Conservation (phyloP, 2,797 vertebrate species). For the Tamandua tetradactyla region DNA sequence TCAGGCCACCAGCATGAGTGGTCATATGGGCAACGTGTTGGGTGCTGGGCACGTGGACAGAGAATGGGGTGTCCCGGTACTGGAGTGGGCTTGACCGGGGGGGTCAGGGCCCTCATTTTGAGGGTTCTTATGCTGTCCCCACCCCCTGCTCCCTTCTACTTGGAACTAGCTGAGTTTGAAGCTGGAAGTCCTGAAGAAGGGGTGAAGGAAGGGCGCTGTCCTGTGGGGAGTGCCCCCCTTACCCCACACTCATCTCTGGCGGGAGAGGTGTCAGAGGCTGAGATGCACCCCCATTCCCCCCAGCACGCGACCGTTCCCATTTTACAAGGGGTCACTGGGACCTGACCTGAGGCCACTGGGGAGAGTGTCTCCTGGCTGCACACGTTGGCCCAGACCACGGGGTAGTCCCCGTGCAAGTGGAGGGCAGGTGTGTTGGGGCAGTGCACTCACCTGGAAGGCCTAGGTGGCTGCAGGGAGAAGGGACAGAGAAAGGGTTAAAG, state of each 20-base stretch:
- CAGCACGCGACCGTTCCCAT: fast-evolving
- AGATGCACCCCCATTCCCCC: too few species aligned
- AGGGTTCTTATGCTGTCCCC: not conserved
- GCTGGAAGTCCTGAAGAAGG: too few species aligned
- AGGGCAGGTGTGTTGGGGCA: slow-evolving; percentile 36
- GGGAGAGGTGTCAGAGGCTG: not conserved
- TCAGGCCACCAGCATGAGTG: too few species aligned
- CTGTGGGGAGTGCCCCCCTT: fast-evolving
- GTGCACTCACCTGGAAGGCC: not conserved
- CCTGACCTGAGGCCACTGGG: not conserved
- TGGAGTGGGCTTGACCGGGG: fast-evolving
- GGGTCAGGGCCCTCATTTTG: not conserved
- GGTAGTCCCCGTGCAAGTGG: fast-evolving
- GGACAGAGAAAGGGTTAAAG: slow-evolving; percentile 67
- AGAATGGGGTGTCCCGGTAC: too few species aligned
- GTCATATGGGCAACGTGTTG: too few species aligned
- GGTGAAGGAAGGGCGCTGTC: fast-evolving
- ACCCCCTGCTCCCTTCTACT: too few species aligned
- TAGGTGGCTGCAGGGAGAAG: not conserved
- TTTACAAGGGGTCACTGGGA: fast-evolving
- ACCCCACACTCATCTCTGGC: fast-evolving
- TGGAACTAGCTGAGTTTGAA: fast-evolving
- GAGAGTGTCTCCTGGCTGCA: not conserved
- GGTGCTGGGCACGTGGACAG: too few species aligned
- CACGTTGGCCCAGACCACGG: fast-evolving